Percentiles rank a stretch among this genome's conserved stretches.
Evolutionary conservation across 1,140 invertebrate genomes (phyloP).

Genomic region (Diachasma alloeum): DNA sequence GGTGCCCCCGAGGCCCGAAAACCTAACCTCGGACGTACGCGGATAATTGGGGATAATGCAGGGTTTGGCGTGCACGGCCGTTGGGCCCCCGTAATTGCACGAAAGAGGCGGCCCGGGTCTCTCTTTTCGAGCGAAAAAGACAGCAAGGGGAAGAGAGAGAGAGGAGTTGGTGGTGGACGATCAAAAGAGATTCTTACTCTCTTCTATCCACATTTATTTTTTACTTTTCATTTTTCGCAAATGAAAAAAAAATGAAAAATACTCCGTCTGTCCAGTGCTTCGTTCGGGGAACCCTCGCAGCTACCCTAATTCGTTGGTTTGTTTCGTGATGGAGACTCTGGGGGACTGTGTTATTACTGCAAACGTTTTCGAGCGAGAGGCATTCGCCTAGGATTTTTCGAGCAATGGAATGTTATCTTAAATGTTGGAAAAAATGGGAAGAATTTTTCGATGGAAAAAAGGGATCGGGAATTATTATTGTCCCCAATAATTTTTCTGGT

Average conservation of each 20-base stretch:
- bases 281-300: conserved; percentile 1
- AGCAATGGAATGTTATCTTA: not conserved
- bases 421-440: not conserved
- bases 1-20: conserved; percentile 47
- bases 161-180: not conserved
- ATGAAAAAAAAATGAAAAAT: not conserved
- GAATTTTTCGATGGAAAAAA: too few species aligned
- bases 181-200: not conserved
- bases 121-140: conserved; percentile 30
- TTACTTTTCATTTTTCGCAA: conserved; percentile 8
- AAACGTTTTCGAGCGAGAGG: not conserved
- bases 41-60: conserved; percentile 61
- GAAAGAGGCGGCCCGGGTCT: conserved; percentile 46
- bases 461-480: too few species aligned
- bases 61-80: conserved; percentile 46
- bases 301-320: conserved; percentile 42
- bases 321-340: conserved; percentile 40
- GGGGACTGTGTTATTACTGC: not conserved
- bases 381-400: not conserved
- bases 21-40: conserved; percentile 56
- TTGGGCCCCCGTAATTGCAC: conserved; percentile 53
- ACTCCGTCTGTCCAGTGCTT: conserved; percentile 9
- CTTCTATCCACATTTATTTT: conserved; percentile 27
- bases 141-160: not conserved
- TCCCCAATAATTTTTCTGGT: too few species aligned